phyloP scores from a whole-genome alignment of 2,888 invertebrate species.

The Ophioninae sp. region DNA sequence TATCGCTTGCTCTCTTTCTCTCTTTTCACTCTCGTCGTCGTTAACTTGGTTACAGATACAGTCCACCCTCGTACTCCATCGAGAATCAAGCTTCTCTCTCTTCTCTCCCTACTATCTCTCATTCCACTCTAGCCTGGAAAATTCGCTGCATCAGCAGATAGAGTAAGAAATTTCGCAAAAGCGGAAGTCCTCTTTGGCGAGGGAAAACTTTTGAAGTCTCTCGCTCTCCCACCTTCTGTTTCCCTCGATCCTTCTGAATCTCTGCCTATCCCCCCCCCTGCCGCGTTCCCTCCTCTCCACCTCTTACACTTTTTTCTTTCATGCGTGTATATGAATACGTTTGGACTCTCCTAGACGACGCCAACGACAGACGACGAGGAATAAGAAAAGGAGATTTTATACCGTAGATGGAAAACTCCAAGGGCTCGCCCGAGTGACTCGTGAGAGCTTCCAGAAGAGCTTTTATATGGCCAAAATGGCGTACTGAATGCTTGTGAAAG shows the following conservation, averaged over 20 bases:
- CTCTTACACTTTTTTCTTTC: background rate
- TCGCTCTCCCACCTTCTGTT: background rate
- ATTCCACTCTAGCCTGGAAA: constrained; percentile 29
- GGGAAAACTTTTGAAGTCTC: constrained; percentile 48
- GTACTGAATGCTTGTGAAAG: constrained; percentile 35
- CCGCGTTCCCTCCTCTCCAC: background rate
- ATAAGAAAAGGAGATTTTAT: constrained; percentile 14
- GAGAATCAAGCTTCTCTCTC: constrained; percentile 26
- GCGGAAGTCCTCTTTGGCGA: constrained; percentile 42
- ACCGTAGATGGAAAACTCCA: constrained; percentile 33
- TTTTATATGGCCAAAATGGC: constrained; percentile 43
- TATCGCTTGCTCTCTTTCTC: background rate
- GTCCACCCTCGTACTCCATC: constrained; percentile 23
- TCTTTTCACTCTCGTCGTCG: constrained; percentile 20
- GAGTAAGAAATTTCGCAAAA: constrained; percentile 41
- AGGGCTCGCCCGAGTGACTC: constrained; percentile 26
- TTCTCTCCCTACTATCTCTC: background rate
- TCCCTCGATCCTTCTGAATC: background rate
- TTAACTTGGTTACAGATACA: constrained; percentile 54
- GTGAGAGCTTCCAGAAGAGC: constrained; percentile 32
- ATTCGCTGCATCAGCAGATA: constrained; percentile 52
- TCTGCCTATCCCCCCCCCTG: background rate
- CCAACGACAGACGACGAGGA: constrained; percentile 20
- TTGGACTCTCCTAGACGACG: constrained; percentile 32
- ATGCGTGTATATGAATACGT: constrained; percentile 47